phyloP scores from a whole-genome alignment of 2,888 invertebrate genomes.

The Orthonychiurus folsomi region DNA sequence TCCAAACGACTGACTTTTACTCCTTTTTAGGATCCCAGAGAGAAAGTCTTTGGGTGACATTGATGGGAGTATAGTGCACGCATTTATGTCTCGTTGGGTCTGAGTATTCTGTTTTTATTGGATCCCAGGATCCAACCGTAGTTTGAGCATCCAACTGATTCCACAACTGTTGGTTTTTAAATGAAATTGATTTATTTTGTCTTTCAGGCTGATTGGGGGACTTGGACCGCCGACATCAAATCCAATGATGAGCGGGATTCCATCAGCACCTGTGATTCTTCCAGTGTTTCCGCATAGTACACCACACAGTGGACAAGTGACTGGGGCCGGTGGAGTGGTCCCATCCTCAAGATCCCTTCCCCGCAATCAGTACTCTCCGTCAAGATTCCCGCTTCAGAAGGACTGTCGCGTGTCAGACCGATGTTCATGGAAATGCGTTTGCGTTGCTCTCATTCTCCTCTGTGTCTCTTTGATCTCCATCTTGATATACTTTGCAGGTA shows the following conservation, averaged over 20 bases:
- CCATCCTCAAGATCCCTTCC: conserved; percentile 42
- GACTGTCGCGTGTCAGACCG: conserved; percentile 68
- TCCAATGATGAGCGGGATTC: conserved; percentile 28
- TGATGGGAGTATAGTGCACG: too few relatives aligned
- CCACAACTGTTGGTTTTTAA: too few relatives aligned
- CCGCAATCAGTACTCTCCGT: conserved; percentile 81
- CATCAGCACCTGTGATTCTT: conserved; percentile 64
- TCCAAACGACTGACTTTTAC: too few relatives aligned
- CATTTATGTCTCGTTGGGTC: too few relatives aligned
- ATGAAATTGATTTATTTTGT: too few relatives aligned
- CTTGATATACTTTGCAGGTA: conserved; percentile 91
- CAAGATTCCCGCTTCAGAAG: conserved; percentile 89
- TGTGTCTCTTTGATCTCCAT: conserved; percentile 83
- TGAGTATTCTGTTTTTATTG: too few relatives aligned
- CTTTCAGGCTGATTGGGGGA: conserved; percentile 40
- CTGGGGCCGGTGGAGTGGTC: conserved; percentile 53
- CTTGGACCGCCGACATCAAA: conserved; percentile 30
- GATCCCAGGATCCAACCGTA: too few relatives aligned
- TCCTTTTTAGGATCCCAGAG: too few relatives aligned
- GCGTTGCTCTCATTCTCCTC: conserved; percentile 83
- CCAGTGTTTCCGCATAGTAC: conserved; percentile 74
- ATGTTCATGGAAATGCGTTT: conserved; percentile 94
- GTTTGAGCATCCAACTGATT: too few relatives aligned
- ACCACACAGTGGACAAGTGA: conserved; percentile 52
- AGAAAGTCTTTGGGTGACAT: too few relatives aligned